Evolutionary conservation across 2,113 vertebrate genomes (phyloP).

Genomic region (Symphodus melops): DNA sequence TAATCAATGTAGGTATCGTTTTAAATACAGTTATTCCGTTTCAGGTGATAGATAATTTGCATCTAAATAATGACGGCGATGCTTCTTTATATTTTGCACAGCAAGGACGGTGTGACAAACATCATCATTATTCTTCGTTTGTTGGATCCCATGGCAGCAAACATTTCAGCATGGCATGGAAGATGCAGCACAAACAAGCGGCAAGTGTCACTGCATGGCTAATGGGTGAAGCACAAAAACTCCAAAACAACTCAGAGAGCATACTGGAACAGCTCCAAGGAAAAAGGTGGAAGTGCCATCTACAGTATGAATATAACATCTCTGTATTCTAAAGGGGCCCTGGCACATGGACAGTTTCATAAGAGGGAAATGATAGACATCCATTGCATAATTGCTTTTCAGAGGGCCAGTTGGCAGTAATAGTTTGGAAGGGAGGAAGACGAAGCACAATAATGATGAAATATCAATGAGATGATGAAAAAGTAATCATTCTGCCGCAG

Average conservation of each 20-base stretch:
- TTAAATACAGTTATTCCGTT: conserved; percentile 10
- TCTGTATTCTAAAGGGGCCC: conserved; percentile 42
- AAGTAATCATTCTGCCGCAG: conserved; percentile 77
- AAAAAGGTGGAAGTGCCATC: conserved; percentile 22
- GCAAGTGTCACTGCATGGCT: conserved; percentile 26
- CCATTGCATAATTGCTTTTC: conserved; percentile 73
- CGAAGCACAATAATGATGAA: conserved; percentile 75
- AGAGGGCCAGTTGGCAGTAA: conserved; percentile 62
- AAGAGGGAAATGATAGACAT: conserved; percentile 71
- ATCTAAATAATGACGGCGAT: conserved; percentile 36
- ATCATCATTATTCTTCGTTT: conserved; percentile 38
- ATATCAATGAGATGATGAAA: conserved; percentile 82
- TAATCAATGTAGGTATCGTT: conserved; percentile 19
- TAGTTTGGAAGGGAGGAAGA: conserved; percentile 63
- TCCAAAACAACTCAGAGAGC: conserved; percentile 14
- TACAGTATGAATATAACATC: conserved; percentile 27
- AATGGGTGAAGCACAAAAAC: conserved; percentile 14
- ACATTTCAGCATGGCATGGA: conserved; percentile 9
- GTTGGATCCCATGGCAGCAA: conserved; percentile 20
- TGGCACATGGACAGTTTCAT: conserved; percentile 59
- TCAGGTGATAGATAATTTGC: conserved; percentile 19
- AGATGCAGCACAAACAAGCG: conserved; percentile 30
- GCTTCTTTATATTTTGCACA: conserved; percentile 35
- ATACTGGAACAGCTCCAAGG: conserved; percentile 2
- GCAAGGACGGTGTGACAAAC: conserved; percentile 25